Base-by-base conservation (phyloP, 2,113 vertebrate species). In the Nematolebias whitei region DNA sequence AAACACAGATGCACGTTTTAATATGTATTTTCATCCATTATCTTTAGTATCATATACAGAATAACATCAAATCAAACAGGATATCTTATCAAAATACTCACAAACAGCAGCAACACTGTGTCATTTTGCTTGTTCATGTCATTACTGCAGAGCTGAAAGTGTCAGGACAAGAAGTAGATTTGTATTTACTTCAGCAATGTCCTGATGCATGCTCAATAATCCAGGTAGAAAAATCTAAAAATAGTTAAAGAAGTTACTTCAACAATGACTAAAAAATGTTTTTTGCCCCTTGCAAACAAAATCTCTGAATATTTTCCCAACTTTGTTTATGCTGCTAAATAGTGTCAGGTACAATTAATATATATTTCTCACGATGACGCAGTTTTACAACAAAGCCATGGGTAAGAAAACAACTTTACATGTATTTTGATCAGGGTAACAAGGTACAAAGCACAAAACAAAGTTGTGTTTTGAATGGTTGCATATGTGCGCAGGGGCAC, bases 281-380 rank as follows among this genome's bases (percentile, higher is more conserved):
- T 55, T 35, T 40, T 13, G 12, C 18, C 43, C 20, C 55, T 54
- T 51, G 43, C 45, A 57, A 39, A 41, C 29, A 39, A n/a, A 48
- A 10, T 19, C 22, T 75, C 12, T 53, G 54, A 41, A 70, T 15
- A 15, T 50, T 76, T 58, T 71, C 71, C 54, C 23, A 65, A 38
- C 26, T 9, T 15, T 26, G 23, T 3, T 70, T 62, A 24, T 71
- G 56, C 38, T 63, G 39, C 23, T 53, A 40, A 44, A 60, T 47
- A 67, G 24, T 71, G 68, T 71, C 51, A 58, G 26, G 50, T 71
- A 51, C 44, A 49, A 45, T 38, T 41, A 56, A 38, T 43, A 35
- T 74, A 49, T 22, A 26, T 43, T n/a, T n/a, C n/a, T 63, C 40
- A 58, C 22, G 26, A 41, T 64, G 44, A 60, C 55, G 32, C 38